phyloP scores from a whole-genome alignment of 2,888 invertebrate species.

The Chorisops tibialis region DNA sequence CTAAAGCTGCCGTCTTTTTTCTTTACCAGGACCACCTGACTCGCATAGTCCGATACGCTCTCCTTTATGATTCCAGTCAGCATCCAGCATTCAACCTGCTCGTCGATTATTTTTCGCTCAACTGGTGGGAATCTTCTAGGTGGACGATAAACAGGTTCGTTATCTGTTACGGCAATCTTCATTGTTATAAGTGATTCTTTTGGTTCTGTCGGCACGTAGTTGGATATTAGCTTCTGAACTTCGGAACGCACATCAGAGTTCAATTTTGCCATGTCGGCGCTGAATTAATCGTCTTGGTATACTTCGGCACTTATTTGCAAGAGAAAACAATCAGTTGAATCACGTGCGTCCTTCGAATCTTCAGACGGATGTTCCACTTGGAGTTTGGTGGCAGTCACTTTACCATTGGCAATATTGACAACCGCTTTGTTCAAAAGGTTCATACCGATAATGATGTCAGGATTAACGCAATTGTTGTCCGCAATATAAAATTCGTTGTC shows the following conservation, averaged over 20 bases:
- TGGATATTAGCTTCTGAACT: background rate
- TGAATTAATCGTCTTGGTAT: background rate
- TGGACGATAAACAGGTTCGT: background rate
- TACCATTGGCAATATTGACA: no score
- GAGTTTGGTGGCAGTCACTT: no score
- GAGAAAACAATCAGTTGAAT: background rate
- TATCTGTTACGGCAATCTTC: conserved; percentile 30
- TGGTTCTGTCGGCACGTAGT: background rate
- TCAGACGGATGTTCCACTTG: no score
- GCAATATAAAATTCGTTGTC: no score
- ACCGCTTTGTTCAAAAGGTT: no score
- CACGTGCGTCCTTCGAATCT: background rate
- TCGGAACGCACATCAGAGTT: background rate
- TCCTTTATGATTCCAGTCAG: no score
- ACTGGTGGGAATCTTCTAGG: no score
- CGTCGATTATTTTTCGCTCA: no score
- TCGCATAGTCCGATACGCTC: background rate
- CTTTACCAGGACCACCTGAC: conserved; percentile 36
- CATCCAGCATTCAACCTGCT: no score
- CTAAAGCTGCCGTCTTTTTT: background rate
- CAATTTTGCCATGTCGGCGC: no score
- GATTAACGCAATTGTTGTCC: no score
- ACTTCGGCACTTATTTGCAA: no score
- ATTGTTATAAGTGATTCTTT: background rate
- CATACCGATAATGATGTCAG: background rate